Percentiles rank a stretch among this genome's conserved stretches.
These are phyloP conservation scores for Pedicia rivosa DNA, from an alignment of 2,888 invertebrate genomes.

Conservation along the genomic window DNA sequence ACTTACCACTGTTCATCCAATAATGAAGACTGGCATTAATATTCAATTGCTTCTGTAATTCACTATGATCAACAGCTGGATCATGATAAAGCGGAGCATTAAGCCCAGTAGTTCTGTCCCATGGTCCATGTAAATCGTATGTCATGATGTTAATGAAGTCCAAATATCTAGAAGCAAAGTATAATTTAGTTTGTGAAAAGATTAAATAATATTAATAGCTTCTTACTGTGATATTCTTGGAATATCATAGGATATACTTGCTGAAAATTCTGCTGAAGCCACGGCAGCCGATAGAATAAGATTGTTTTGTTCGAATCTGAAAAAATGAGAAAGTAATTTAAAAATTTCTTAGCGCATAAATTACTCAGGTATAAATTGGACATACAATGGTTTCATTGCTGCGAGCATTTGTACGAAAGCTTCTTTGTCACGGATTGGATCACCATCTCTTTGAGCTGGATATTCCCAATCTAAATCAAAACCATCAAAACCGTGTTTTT, in stretches of 20 bases:
- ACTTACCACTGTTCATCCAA: conserved; percentile 37
- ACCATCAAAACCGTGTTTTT: conserved; percentile 35
- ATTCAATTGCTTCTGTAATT: conserved; percentile 25
- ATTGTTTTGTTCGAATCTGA: conserved; percentile 34
- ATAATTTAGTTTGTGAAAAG: no score
- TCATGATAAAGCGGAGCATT: conserved; percentile 49
- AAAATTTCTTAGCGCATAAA: conserved; percentile 14
- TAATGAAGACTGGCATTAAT: conserved; percentile 34
- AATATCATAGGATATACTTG: conserved; percentile 41
- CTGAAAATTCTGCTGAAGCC: conserved; percentile 34
- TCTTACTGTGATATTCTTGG: conserved; percentile 33
- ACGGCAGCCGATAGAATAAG: conserved; percentile 41
- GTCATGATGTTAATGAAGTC: conserved; percentile 56
- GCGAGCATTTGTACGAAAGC: no score
- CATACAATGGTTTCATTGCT: no score
- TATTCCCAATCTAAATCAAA: conserved; percentile 47
- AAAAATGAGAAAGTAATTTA: conserved; percentile 26
- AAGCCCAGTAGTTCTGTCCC: conserved; percentile 46
- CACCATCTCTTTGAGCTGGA: conserved; percentile 32
- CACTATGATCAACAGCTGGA: conserved; percentile 27
- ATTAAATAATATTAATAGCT: no score
- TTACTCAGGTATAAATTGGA: conserved; percentile 21
- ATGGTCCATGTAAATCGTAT: conserved; percentile 56
- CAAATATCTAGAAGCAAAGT: conserved; percentile 35
- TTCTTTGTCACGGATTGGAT: conserved; percentile 20